Evolutionary conservation across 1,140 invertebrate genomes (phyloP).

Genomic region (Lucilia sericata): DNA sequence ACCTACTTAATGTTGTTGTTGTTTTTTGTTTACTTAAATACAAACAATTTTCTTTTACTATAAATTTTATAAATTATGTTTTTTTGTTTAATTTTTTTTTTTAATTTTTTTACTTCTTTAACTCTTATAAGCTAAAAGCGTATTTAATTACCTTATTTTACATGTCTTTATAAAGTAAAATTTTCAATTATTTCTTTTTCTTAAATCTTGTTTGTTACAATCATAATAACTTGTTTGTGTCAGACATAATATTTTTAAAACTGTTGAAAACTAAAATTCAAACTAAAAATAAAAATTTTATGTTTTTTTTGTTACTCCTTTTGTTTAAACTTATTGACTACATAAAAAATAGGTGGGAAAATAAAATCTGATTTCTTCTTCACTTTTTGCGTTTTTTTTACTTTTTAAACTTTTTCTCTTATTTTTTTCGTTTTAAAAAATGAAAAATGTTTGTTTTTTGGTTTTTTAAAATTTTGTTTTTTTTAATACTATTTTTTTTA

Average conservation of each 20-base stretch:
- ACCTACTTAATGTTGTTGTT: conserved; percentile 10
- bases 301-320: not conserved
- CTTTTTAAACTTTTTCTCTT: not conserved
- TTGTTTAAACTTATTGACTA: conserved; percentile 9
- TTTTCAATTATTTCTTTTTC: conserved; percentile 27
- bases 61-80: conserved; percentile 33
- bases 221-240: conserved; percentile 6
- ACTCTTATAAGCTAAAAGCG: conserved; percentile 40
- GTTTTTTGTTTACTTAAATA: not conserved
- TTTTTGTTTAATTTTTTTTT: not conserved
- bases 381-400: too few relatives aligned
- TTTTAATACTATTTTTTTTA: not conserved
- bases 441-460: not conserved
- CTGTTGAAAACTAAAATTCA: too few relatives aligned
- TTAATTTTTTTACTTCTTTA: not conserved
- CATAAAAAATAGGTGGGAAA: conserved; percentile 32
- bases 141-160: conserved; percentile 39
- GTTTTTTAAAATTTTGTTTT: not conserved
- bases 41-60: conserved; percentile 23
- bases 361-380: conserved; percentile 22
- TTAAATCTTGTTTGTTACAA: not conserved
- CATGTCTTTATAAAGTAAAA: conserved; percentile 9
- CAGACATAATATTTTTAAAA: not conserved
- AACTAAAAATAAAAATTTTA: not conserved
- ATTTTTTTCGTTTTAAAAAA: conserved; percentile 9